These are phyloP conservation scores for Tethya wilhelma DNA, from an alignment of 37 sponge, comb jelly and placozoan species.

Conservation along the genomic window DNA sequence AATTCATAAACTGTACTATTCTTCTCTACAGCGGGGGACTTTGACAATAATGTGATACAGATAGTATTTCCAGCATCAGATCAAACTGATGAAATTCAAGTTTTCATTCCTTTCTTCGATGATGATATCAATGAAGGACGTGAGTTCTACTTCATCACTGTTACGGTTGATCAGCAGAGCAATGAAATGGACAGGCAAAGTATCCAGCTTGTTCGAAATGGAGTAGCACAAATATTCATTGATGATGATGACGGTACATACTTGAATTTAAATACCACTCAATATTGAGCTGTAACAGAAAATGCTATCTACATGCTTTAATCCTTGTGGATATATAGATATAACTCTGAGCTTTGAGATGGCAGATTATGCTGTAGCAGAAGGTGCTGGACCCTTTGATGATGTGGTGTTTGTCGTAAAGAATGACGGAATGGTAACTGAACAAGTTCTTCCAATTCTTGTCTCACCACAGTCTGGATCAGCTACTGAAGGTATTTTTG, in stretches of 20 bases:
- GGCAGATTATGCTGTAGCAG: background rate
- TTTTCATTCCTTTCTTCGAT: background rate
- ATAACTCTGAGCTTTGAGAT: slow-evolving; percentile 8
- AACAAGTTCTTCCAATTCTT: background rate
- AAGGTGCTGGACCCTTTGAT: background rate
- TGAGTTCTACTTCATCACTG: background rate
- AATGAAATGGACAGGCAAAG: background rate
- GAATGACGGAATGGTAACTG: background rate
- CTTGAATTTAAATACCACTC: background rate
- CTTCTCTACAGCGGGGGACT: background rate
- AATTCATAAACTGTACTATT: background rate
- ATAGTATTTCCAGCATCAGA: background rate
- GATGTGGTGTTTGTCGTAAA: slow-evolving; percentile 6
- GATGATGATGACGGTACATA: slow-evolving; percentile 26
- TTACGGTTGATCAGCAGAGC: background rate
- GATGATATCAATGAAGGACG: slow-evolving; percentile 15
- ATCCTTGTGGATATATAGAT: background rate
- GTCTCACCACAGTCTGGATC: background rate
- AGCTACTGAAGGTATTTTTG: background rate
- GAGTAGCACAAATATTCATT: background rate
- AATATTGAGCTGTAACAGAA: background rate
- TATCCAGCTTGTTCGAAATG: background rate
- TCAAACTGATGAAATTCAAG: background rate
- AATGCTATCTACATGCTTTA: background rate
- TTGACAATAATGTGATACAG: background rate